phyloP scores from a whole-genome alignment of 2,797 vertebrate species.

The Pantherophis vulpinus region DNA sequence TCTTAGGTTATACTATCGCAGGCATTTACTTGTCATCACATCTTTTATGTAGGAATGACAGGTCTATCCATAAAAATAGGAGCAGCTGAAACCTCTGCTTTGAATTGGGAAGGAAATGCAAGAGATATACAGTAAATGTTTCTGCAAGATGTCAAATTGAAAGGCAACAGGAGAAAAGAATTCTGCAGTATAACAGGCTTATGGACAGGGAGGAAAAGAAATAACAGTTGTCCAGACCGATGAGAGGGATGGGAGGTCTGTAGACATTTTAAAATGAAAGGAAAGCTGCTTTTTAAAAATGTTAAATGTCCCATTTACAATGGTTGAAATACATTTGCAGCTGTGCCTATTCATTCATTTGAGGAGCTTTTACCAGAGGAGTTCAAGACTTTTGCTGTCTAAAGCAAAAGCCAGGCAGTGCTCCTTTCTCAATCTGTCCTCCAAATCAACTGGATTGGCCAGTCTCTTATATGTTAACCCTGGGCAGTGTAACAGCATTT shows the following conservation, averaged over 20 bases:
- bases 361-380: not conserved
- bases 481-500: not conserved
- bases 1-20: slow-evolving; percentile 43
- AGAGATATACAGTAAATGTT: not conserved
- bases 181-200: slow-evolving; percentile 6
- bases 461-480: not conserved
- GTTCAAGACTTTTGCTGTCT: not conserved
- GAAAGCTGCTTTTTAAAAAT: not conserved
- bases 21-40: slow-evolving; percentile 52
- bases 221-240: not conserved
- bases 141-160: slow-evolving; percentile 48
- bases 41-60: slow-evolving; percentile 52
- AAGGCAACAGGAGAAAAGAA: slow-evolving; percentile 35
- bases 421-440: not conserved
- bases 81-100: slow-evolving; percentile 48
- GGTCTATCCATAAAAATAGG: slow-evolving; percentile 52
- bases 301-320: not conserved
- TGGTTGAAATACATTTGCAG: slow-evolving; percentile 32
- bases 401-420: not conserved
- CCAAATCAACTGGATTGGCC: not conserved
- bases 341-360: not conserved
- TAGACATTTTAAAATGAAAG: not conserved
- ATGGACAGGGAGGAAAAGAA: slow-evolving; percentile 13
- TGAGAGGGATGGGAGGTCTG: not conserved
- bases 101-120: slow-evolving; percentile 46